These are phyloP conservation scores for Sisor rabdophorus DNA, from an alignment of 2,113 vertebrate genomes.

Conservation along the genomic window DNA sequence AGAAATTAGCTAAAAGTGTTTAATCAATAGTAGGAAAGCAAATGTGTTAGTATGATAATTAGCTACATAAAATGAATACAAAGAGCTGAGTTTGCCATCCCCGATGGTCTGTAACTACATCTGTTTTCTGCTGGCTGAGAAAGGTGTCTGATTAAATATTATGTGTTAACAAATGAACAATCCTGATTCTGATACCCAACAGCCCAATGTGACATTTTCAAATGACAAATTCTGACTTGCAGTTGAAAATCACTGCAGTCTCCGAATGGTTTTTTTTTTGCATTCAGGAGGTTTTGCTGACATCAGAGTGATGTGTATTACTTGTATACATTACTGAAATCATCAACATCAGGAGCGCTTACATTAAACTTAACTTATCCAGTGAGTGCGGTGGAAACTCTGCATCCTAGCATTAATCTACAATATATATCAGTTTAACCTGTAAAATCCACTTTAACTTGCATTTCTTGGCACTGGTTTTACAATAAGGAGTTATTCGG, in stretches of 20 bases:
- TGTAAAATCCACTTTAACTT: no score
- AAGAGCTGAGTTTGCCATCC: not conserved
- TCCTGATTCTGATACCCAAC: not conserved
- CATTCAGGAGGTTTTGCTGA: not conserved
- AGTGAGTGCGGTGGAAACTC: no score
- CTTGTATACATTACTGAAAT: not conserved
- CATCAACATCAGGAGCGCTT: not conserved
- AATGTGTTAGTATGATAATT: not conserved
- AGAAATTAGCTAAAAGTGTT: not conserved
- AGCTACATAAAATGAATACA: not conserved
- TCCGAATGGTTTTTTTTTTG: not conserved
- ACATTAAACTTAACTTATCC: not conserved
- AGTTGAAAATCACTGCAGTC: not conserved
- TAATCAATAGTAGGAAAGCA: not conserved
- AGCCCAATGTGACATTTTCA: no score
- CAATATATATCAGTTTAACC: no score
- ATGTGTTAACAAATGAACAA: not conserved
- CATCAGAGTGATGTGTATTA: not conserved
- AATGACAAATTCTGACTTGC: not conserved
- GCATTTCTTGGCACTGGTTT: no score
- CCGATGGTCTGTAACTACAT: not conserved
- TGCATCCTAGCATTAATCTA: no score
- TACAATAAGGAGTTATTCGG: no score
- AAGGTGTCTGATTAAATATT: not conserved
- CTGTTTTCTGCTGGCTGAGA: not conserved